Evolutionary conservation across 2,797 vertebrate genomes (phyloP).

Genomic region (Tarsius wallacei): DNA sequence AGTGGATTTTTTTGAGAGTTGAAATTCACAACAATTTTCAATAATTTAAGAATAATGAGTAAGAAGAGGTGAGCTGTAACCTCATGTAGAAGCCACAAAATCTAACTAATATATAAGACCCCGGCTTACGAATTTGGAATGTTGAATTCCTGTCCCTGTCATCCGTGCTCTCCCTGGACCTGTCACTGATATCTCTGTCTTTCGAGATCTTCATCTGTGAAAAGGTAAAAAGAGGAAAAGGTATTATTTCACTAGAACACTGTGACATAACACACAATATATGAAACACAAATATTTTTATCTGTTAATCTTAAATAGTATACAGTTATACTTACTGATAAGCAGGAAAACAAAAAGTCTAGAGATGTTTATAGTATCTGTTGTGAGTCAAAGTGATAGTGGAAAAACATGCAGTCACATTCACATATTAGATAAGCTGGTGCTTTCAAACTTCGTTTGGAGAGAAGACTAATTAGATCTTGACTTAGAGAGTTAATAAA

Average conservation of each 20-base stretch:
- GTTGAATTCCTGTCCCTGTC: not conserved
- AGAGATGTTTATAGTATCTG: not conserved
- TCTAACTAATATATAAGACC: not conserved
- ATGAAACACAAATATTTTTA: not conserved
- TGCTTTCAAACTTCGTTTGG: conserved; percentile 11
- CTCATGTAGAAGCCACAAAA: not conserved
- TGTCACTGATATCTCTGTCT: not conserved
- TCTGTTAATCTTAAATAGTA: not conserved
- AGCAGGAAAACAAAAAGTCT: conserved; percentile 7
- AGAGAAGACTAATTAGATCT: not conserved
- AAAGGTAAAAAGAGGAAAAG: not conserved
- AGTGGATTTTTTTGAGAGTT: not conserved
- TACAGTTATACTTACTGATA: not conserved
- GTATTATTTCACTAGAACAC: not conserved
- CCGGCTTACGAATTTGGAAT: not conserved
- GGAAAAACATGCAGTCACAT: not conserved
- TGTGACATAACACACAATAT: not conserved
- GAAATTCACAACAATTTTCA: not conserved
- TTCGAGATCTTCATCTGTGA: not conserved
- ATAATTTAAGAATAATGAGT: not conserved
- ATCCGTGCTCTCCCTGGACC: not conserved
- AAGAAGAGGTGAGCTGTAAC: not conserved
- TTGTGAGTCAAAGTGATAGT: not conserved
- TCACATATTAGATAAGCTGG: conserved; percentile 31
- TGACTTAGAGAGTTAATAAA: conserved; percentile 42